These are phyloP conservation scores for Pipistrellus nathusii DNA, from an alignment of 2,797 vertebrate species.

Conservation along the genomic window DNA sequence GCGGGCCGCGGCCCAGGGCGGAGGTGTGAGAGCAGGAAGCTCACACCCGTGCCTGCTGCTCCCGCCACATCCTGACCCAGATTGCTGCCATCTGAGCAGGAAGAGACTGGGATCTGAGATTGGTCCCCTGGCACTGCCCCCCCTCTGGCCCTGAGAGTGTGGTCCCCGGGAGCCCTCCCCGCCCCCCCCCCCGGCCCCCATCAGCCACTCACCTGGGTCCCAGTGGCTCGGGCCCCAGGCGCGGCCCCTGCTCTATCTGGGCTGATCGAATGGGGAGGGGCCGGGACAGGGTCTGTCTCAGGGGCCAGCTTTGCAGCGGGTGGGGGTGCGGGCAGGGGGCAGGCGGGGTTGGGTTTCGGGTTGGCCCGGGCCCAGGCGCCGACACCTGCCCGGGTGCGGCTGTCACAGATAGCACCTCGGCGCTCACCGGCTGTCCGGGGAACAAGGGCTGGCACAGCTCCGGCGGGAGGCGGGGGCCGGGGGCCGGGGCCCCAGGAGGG, in stretches of 20 bases:
- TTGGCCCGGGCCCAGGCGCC: slow-evolving; percentile 80
- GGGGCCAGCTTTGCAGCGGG: background rate
- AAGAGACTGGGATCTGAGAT: slow-evolving; percentile 57
- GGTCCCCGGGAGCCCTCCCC: background rate
- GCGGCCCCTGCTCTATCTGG: slow-evolving; percentile 23
- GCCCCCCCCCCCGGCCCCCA: background rate
- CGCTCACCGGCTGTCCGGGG: slow-evolving; percentile 79
- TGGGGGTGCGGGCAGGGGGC: background rate
- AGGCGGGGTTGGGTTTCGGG: slow-evolving; percentile 44
- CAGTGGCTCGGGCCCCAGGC: no score
- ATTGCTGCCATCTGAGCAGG: slow-evolving; percentile 70
- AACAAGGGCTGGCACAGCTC: slow-evolving; percentile 76
- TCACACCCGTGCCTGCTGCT: background rate
- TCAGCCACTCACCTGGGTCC: no score
- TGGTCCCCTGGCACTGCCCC: background rate
- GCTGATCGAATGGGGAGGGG: background rate
- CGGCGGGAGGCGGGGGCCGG: accelerated
- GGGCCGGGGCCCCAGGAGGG: slow-evolving; percentile 24
- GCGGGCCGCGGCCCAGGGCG: background rate
- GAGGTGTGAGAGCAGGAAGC: slow-evolving; percentile 29
- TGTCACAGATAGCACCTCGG: slow-evolving; percentile 68
- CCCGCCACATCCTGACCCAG: slow-evolving; percentile 55
- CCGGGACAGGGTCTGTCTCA: slow-evolving; percentile 34
- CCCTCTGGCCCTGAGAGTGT: background rate
- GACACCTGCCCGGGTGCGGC: slow-evolving; percentile 72